phyloP scores from a whole-genome alignment of 2,888 invertebrate genomes.

The Chrysotoxum bicinctum region DNA sequence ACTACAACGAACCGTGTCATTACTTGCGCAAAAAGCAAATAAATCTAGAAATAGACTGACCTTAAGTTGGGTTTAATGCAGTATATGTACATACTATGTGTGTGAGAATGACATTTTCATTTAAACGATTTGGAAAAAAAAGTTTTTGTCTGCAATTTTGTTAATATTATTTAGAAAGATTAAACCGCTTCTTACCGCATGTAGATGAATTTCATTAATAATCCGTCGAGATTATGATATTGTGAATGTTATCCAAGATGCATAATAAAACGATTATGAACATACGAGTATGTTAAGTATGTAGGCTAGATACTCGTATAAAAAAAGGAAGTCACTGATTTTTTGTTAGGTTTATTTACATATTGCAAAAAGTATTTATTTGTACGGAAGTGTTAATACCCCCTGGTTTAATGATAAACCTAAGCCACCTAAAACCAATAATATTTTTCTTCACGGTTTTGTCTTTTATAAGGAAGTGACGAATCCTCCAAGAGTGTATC shows the following conservation, averaged over 20 bases:
- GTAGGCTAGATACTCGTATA: no score
- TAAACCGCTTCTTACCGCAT: not conserved
- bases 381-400: no score
- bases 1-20: not conserved
- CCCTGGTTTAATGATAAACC: no score
- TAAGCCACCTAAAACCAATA: no score
- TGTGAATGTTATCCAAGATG: not conserved
- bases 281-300: no score
- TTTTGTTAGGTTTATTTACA: no score
- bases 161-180: not conserved
- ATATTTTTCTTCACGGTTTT: no score
- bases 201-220: slow-evolving; percentile 31
- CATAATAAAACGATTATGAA: not conserved
- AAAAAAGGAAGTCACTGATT: no score
- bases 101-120: slow-evolving; percentile 13
- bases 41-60: slow-evolving; percentile 60
- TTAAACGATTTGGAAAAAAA: not conserved
- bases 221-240: slow-evolving; percentile 15
- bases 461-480: no score
- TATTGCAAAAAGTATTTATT: no score
- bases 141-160: not conserved
- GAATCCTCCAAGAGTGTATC: no score
- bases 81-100: not conserved
- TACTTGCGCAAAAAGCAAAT: slow-evolving; percentile 7
- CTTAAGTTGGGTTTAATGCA: slow-evolving; percentile 43